Percentiles rank a stretch among this genome's conserved stretches.
These are phyloP conservation scores for Echinops telfairi DNA, from an alignment of 2,113 vertebrate species.

Conservation along the genomic window DNA sequence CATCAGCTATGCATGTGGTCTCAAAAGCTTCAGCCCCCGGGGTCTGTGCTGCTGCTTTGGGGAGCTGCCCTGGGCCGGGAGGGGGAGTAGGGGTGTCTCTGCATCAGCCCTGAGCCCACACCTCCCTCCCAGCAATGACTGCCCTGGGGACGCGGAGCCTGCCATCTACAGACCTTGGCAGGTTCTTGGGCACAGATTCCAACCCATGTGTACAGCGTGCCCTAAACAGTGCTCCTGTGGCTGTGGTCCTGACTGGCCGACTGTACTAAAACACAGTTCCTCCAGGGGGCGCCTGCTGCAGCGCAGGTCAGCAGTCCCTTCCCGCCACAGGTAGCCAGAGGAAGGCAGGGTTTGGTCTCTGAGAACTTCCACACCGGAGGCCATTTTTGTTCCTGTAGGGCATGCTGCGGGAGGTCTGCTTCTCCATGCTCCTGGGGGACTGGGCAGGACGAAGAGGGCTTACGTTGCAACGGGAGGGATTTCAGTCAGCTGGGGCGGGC, in stretches of 20 bases:
- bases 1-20: background rate
- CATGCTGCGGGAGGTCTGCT: background rate
- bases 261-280: fast-evolving
- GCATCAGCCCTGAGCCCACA: fast-evolving
- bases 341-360: background rate
- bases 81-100: background rate
- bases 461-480: background rate
- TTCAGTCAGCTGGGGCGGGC: background rate
- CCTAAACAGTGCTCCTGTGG: fast-evolving
- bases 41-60: background rate
- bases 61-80: background rate
- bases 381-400: background rate
- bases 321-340: too few species aligned
- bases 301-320: too few species aligned
- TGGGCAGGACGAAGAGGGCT: background rate
- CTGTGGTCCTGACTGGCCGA: too few species aligned
- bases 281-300: fast-evolving
- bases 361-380: background rate
- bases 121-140: background rate
- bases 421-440: background rate
- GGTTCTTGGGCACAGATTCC: background rate
- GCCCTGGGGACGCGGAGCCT: background rate
- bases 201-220: fast-evolving
- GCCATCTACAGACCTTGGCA: background rate
- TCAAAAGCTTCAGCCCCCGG: background rate